These are phyloP conservation scores for Ptyas mucosa DNA, from an alignment of 2,113 vertebrate species.

Conservation along the genomic window DNA sequence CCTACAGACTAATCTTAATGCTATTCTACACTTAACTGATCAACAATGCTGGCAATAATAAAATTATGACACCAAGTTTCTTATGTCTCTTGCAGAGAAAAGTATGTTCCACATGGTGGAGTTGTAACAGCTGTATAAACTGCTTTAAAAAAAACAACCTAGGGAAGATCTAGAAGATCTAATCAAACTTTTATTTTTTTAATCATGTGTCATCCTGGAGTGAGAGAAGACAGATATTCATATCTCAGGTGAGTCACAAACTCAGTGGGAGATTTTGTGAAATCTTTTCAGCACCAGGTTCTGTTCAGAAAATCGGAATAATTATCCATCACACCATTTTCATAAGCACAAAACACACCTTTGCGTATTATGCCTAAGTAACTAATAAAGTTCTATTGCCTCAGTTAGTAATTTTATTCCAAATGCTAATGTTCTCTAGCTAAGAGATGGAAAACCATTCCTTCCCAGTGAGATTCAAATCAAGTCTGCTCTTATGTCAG, in stretches of 20 bases:
- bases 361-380: background rate
- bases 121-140: background rate
- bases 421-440: background rate
- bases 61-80: background rate
- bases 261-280: background rate
- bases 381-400: background rate
- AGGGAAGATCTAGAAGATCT: background rate
- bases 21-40: constrained; percentile 29
- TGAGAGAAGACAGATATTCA: background rate
- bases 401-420: background rate
- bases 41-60: constrained; percentile 4
- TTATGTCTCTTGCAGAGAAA: constrained; percentile 8
- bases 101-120: background rate
- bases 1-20: constrained; percentile 45
- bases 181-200: background rate
- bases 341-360: background rate
- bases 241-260: background rate
- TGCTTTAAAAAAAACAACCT: background rate
- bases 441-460: background rate
- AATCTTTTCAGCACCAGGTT: background rate
- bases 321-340: background rate
- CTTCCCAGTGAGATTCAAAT: background rate
- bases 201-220: background rate
- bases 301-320: background rate
- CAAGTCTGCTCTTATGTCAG: background rate